Evolutionary conservation across 1,140 invertebrate species (phyloP), one percentile per base, ranked within the genome.

Genomic region (Andrena cerasifolii): DNA sequence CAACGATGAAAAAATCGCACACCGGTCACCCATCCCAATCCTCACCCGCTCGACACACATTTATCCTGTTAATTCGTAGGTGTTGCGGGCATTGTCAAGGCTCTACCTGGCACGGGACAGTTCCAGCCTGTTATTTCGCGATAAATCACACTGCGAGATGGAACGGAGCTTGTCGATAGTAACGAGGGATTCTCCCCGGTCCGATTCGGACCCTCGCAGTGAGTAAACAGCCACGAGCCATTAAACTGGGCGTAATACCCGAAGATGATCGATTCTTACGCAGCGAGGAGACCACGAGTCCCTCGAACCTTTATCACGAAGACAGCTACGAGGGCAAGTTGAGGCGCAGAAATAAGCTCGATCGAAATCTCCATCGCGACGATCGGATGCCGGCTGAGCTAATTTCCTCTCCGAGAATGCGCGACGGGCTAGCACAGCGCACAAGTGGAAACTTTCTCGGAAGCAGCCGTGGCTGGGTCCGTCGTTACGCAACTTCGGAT

Each of bases 71-170:
- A 86, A 88, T 86, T 87, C 78, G 80, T 83, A 77, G 78, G 83
- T 86, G 83, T 85, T 83, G 59, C 36, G 61, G 47, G 71, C 65
- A 84, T 85, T 88, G 81, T 82, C 67, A 68, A 62, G 59, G 47
- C 67, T 78, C 83, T 86, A 85, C 72, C 66, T 86, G 78, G 68
- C 79, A 74, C 70, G 67, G 66, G 73, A 78, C 77, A 89, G 71
- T 83, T 83, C 65, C 56, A 71, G 84, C 85, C 85, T 84, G 85
- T 89, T 90, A 88, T 86, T 90, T 86, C 65, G 83, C 74, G 82
- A 88, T 90, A 89, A 89, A 90, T 89, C 88, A 88, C 78, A 61
- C 65, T 53, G 40, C 47, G 49, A 82, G 71, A 80, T 82, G 78
- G 67, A 70, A 79, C 59, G 58, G 54, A 53, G 47, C 70, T 63